phyloP scores from a whole-genome alignment of 2,797 vertebrate species.

The Cottoperca gobio region DNA sequence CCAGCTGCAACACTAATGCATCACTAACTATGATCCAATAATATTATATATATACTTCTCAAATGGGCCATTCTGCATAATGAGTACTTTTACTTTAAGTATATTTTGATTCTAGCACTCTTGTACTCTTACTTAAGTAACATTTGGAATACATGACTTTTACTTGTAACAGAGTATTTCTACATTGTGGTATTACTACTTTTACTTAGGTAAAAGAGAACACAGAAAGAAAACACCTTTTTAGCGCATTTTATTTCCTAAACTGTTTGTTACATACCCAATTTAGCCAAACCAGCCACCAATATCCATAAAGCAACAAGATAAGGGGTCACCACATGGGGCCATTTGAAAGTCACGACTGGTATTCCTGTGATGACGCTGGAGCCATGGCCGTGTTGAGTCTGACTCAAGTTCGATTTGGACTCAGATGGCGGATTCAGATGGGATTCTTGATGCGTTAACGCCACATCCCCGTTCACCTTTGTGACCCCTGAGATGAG shows the following conservation, averaged over 20 bases:
- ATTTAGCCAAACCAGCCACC: constrained; percentile 76
- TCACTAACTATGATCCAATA: no score
- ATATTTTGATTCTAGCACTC: no score
- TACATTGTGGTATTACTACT: no score
- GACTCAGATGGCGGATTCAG: not conserved
- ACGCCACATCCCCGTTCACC: not conserved
- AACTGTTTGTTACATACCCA: constrained; percentile 76
- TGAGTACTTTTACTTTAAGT: no score
- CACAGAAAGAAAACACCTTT: not conserved
- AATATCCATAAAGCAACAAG: constrained; percentile 78
- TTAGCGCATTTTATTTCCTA: not conserved
- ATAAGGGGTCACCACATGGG: constrained; percentile 77
- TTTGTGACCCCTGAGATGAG: not conserved
- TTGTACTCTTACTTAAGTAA: no score
- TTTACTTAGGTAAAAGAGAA: no score
- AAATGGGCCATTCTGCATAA: no score
- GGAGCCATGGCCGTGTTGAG: constrained; percentile 13
- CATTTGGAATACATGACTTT: no score
- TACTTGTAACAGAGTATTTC: no score
- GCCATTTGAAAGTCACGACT: constrained; percentile 79
- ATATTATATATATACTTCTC: no score
- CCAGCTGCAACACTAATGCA: no score
- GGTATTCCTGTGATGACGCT: constrained; percentile 56
- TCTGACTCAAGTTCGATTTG: not conserved
- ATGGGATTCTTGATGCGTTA: not conserved